Base-by-base conservation (phyloP, 1,140 invertebrate species). In the Eupristina koningsbergeri region DNA sequence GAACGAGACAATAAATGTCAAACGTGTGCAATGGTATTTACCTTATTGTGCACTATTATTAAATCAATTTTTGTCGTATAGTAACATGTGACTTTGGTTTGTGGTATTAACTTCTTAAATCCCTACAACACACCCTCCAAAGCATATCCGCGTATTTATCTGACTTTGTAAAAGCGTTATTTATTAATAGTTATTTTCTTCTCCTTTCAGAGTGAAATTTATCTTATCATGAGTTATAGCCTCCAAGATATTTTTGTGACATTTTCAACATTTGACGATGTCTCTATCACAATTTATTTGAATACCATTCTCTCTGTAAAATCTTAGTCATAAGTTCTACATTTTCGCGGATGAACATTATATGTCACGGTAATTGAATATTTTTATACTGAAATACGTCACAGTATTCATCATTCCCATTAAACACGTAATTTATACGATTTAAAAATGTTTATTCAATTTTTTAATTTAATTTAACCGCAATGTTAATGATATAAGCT, bases 251-350 rank as follows among this genome's bases (percentile, higher is more conserved):
- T 64, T 53, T 79, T 83, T 78, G 67, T 83, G 81, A 77, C 45
- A 53, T 82, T 67, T 17, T 19, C 61, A 64, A 17, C 11, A 31
- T 69, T 53, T 58, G 22, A 77, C 45, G 11, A 77, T 69, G 31
- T 83, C 73, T 78, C 50, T 78, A 83, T 83, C 81, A 83, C 81
- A 78, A 83, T 71, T 58, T 36, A 58, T 78, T 83, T 53, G 36
- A 83, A 83, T 78, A 29, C 29, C 45, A 69, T 26, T 39, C 5
- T 58, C 64, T 81, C 9, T 53, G 41, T 17, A 61, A 73, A 75
- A 75, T 74, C 71, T 75, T 64, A 81, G 58, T 73, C 7, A 0
- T 74, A 75, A 29, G 39, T 64, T 29, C 19, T 19, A 64, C 50
- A 31, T n/a, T 63, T 78, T 78, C 39, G 39, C 36, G 45, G 22